Evolutionary conservation across 2,113 vertebrate species (phyloP).

Genomic region (Trematomus loennbergii): DNA sequence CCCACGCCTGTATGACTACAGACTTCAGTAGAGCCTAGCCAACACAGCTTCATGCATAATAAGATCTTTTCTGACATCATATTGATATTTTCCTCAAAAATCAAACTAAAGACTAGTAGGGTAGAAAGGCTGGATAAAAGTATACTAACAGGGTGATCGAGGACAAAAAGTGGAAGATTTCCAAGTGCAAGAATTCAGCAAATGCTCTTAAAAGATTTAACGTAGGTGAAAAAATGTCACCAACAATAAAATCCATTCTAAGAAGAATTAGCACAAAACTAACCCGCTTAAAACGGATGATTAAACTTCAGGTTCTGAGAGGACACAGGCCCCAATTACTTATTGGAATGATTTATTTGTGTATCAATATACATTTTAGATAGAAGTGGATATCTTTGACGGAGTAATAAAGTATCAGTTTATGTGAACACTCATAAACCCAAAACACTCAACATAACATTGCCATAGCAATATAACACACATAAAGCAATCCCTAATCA

Average conservation of each 20-base stretch:
- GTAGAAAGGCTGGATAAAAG: background rate
- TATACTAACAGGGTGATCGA: background rate
- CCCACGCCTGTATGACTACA: background rate
- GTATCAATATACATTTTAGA: too few relatives aligned
- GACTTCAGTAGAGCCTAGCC: background rate
- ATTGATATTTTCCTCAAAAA: too few relatives aligned
- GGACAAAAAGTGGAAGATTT: conserved; percentile 6
- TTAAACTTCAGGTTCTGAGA: conserved; percentile 8
- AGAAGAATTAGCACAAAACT: conserved; percentile 20
- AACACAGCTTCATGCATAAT: too few relatives aligned
- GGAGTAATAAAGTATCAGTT: background rate
- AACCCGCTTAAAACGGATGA: conserved; percentile 45
- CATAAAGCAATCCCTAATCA: conserved; percentile 1
- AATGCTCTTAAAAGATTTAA: conserved; percentile 39
- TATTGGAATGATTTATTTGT: too few relatives aligned
- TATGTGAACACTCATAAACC: too few relatives aligned
- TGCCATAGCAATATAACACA: conserved; percentile 1
- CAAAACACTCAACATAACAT: background rate
- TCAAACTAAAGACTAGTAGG: too few relatives aligned
- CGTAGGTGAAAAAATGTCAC: conserved; percentile 22
- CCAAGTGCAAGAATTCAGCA: background rate
- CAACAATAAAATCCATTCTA: conserved; percentile 33
- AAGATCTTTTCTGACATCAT: too few relatives aligned
- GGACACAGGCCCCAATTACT: background rate
- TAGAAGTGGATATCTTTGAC: too few relatives aligned